phyloP scores from a whole-genome alignment of 2,797 vertebrate genomes.

The Tinamus major region DNA sequence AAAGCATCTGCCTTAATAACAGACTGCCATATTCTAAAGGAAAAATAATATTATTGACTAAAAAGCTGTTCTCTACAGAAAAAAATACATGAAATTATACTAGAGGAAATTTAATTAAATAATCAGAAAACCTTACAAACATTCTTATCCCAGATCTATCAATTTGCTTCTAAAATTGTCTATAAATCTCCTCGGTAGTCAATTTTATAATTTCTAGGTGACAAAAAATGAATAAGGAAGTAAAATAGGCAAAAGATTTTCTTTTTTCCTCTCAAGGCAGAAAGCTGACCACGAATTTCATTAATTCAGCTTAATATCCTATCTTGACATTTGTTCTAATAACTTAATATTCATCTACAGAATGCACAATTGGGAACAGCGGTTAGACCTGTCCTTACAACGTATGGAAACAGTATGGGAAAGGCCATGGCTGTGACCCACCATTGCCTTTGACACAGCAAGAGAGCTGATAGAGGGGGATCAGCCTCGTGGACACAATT shows the following conservation, averaged over 20 bases:
- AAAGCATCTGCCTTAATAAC: slow-evolving; percentile 12
- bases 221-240: neutral
- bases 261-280: neutral
- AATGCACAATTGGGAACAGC: neutral
- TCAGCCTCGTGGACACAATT: neutral
- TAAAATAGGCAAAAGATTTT: neutral
- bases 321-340: neutral
- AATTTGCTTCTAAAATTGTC: slow-evolving; percentile 16
- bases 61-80: neutral
- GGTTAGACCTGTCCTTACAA: neutral
- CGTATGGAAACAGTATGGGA: neutral
- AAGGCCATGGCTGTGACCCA: neutral
- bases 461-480: neutral
- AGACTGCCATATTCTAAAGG: neutral
- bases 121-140: neutral
- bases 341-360: neutral
- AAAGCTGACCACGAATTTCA: slow-evolving; percentile 24
- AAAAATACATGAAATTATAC: neutral
- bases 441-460: neutral
- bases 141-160: slow-evolving; percentile 11
- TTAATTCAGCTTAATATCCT: slow-evolving; percentile 16
- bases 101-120: neutral
- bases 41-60: neutral
- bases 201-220: slow-evolving; percentile 8
- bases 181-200: neutral